phyloP scores from a whole-genome alignment of 2,797 vertebrate species.

The Danio choprae region DNA sequence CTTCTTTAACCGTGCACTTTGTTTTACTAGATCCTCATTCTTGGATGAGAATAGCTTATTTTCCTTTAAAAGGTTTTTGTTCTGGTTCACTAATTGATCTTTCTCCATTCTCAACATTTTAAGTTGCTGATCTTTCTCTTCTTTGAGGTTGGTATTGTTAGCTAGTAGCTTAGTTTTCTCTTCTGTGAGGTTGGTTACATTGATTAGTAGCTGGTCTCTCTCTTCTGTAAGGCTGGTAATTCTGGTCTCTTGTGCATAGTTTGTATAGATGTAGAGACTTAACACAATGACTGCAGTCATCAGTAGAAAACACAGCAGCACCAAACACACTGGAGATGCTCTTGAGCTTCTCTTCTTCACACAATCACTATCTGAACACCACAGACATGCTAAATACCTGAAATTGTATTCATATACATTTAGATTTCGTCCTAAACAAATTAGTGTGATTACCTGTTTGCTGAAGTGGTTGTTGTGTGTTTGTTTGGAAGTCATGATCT shows the following conservation, averaged over 20 bases:
- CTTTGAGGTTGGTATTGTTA: not conserved
- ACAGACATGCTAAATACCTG: not conserved
- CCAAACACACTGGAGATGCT: constrained; percentile 8
- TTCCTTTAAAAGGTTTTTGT: not conserved
- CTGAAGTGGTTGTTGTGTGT: not conserved
- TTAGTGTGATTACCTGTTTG: not conserved
- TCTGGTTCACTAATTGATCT: not conserved
- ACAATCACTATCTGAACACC: not conserved
- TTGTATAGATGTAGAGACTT: not conserved
- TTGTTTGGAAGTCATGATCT: not conserved
- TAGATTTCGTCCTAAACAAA: not conserved
- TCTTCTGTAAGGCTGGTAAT: no score
- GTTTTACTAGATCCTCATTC: not conserved
- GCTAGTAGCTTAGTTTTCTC: not conserved
- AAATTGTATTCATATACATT: not conserved
- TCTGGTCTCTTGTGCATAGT: no score
- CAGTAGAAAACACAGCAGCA: constrained; percentile 26
- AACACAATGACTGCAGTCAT: constrained; percentile 2
- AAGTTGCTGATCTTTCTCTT: not conserved
- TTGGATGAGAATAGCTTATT: not conserved
- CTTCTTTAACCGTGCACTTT: not conserved
- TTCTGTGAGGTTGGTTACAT: no score
- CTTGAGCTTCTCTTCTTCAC: not conserved
- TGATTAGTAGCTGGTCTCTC: no score
- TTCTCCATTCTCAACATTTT: no score